Conservation (phyloP, 2,113 vertebrate species). For the Serinus canaria region DNA sequence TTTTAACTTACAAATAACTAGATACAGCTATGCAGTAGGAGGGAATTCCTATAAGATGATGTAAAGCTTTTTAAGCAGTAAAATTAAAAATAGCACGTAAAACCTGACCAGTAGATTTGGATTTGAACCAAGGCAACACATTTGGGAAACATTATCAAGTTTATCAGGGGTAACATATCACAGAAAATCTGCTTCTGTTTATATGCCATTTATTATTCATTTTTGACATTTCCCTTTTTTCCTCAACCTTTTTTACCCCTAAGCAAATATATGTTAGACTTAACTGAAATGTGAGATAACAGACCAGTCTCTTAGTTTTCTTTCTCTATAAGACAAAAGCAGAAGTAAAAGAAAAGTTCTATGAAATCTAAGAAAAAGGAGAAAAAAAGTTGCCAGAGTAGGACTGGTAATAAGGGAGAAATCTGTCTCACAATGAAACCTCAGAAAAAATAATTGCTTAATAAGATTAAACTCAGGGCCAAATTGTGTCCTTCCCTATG, state of each 20-base stretch:
- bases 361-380: conserved; percentile 49
- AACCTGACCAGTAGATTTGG: conserved; percentile 67
- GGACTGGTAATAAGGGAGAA: background rate
- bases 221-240: conserved; percentile 82
- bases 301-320: conserved; percentile 44
- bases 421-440: background rate
- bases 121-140: conserved; percentile 72
- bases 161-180: conserved; percentile 76
- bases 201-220: conserved; percentile 79
- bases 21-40: conserved; percentile 80
- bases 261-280: conserved; percentile 75
- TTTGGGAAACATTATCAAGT: conserved; percentile 84
- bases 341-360: conserved; percentile 50
- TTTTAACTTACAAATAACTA: conserved; percentile 86
- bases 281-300: conserved; percentile 74
- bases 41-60: conserved; percentile 78
- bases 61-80: conserved; percentile 76
- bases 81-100: conserved; percentile 80
- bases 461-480: background rate
- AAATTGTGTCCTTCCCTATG: background rate
- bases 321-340: conserved; percentile 42
- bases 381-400: conserved; percentile 43
- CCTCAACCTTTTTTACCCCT: conserved; percentile 68
- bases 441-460: background rate
- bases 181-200: conserved; percentile 84